Conservation (phyloP, 2,113 vertebrate genomes). For the Elephantulus edwardii region DNA sequence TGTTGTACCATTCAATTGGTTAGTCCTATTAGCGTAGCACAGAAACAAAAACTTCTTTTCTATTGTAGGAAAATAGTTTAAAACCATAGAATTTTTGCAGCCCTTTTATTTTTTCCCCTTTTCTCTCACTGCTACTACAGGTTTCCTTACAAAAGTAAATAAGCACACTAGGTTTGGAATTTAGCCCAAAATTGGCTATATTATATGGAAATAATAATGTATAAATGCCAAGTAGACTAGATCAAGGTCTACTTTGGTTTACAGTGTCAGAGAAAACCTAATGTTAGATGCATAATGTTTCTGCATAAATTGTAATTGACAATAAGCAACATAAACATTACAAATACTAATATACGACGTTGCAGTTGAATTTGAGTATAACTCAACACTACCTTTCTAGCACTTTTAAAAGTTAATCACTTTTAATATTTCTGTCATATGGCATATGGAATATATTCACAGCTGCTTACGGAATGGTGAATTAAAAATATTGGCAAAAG, state of each 20-base stretch:
- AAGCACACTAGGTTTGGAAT: not conserved
- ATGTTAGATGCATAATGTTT: not conserved
- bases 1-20: slow-evolving; percentile 30
- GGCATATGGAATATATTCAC: not conserved
- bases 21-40: slow-evolving; percentile 2
- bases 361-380: slow-evolving; percentile 1
- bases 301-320: not conserved
- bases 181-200: not conserved
- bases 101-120: not conserved
- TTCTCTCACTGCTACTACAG: not conserved
- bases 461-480: not conserved
- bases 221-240: not conserved
- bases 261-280: slow-evolving; percentile 29
- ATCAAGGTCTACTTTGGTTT: slow-evolving; percentile 2
- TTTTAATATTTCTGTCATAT: not conserved
- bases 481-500: slow-evolving; percentile 11
- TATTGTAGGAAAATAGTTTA: slow-evolving; percentile 13
- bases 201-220: not conserved
- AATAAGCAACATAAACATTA: not conserved
- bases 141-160: slow-evolving; percentile 13
- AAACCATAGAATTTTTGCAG: slow-evolving; percentile 23
- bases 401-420: not conserved
- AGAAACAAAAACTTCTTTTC: slow-evolving; percentile 26
- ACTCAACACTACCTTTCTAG: not conserved
- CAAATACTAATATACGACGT: too few species aligned